Conservation (phyloP, 2,113 vertebrate species). For the Zeus faber region DNA sequence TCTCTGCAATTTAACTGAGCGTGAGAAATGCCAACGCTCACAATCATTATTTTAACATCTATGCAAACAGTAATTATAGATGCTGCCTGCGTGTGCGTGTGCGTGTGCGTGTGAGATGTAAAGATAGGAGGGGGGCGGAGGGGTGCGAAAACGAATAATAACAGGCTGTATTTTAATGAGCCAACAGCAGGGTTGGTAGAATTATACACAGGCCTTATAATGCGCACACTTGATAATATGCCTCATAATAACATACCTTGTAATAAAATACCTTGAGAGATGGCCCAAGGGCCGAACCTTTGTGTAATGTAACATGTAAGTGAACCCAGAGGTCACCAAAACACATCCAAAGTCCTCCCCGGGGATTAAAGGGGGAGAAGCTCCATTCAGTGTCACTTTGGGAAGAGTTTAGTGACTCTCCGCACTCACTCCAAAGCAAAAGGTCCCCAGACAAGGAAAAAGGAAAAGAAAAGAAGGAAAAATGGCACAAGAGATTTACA, state of each 20-base stretch:
- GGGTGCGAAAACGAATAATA: conserved; percentile 52
- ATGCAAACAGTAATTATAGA: conserved; percentile 49
- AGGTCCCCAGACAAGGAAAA: conserved; percentile 14
- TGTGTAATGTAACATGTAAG: conserved; percentile 67
- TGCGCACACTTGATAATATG: no score
- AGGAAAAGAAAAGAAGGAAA: no score
- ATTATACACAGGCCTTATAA: no score
- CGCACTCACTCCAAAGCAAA: conserved; percentile 1
- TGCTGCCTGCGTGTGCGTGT: conserved; percentile 13
- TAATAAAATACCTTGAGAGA: conserved; percentile 21
- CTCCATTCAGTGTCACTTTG: conserved; percentile 21
- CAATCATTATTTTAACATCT: conserved; percentile 18
- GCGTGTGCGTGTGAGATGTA: conserved; percentile 5
- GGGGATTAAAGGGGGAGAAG: conserved; percentile 47
- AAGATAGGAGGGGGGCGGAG: conserved; percentile 20
- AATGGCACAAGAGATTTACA: no score
- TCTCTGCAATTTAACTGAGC: background rate
- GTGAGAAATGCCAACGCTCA: conserved; percentile 8
- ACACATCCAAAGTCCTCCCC: conserved; percentile 50
- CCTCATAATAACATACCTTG: background rate
- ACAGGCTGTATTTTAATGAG: conserved; percentile 66
- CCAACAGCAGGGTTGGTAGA: conserved; percentile 54
- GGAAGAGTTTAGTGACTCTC: conserved; percentile 7
- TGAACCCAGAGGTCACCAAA: conserved; percentile 63
- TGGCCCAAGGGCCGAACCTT: conserved; percentile 47